A percentile compares a stretch with the other conserved stretches of the same genome.
Evolutionary conservation across 2,888 invertebrate genomes (phyloP).

Genomic region (Clistopyga incitator): DNA sequence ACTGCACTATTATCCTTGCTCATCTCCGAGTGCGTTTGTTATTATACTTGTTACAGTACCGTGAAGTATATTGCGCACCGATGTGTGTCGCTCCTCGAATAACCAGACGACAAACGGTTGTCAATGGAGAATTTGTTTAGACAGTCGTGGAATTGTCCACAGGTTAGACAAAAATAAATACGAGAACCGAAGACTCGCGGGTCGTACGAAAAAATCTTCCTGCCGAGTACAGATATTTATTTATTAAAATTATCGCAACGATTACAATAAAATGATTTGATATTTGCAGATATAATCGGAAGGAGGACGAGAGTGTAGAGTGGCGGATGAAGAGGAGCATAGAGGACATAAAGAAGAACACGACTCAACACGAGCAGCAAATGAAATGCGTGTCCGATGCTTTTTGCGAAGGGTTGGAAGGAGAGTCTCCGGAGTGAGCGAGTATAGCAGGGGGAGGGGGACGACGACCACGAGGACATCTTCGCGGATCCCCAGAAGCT

Average conservation of each 20-base stretch:
- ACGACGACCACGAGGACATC: conserved; percentile 71
- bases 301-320: conserved; percentile 8
- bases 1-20: conserved; percentile 63
- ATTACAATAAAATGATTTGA: no score
- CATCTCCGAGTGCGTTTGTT: conserved; percentile 64
- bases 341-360: conserved; percentile 76
- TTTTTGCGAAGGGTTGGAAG: conserved; percentile 74
- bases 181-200: background rate
- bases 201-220: no score
- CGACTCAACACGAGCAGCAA: conserved; percentile 78
- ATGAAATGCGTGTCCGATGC: conserved; percentile 80
- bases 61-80: conserved; percentile 33
- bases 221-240: no score
- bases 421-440: conserved; percentile 49
- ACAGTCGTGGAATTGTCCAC: conserved; percentile 53
- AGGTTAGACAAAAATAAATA: background rate
- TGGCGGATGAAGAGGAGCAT: conserved; percentile 52
- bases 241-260: no score
- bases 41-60: conserved; percentile 48
- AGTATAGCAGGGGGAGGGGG: background rate
- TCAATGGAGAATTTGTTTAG: conserved; percentile 58
- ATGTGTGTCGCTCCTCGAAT: conserved; percentile 71
- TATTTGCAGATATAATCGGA: no score
- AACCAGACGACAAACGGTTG: conserved; percentile 68
- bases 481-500: conserved; percentile 64